Evolutionary conservation across 64 coral and sea anemone genomes (phyloP), one percentile per base, ranked within the genome.

Genomic region (Trachythela sp.): DNA sequence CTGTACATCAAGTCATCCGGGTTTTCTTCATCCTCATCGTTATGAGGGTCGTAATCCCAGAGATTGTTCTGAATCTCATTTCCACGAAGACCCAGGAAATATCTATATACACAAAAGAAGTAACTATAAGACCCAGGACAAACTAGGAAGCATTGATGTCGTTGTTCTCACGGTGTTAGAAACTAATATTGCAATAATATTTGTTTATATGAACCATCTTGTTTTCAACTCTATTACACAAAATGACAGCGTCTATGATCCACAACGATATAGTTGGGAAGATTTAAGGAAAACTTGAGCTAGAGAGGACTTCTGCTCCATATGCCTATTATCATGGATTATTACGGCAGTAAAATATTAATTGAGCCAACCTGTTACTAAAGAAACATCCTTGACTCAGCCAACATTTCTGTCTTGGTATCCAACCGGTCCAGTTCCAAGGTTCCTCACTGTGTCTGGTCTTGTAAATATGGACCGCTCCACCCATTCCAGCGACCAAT

Each of bases 401-500:
- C 75, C 75, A 80, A 13, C 13, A 2, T 80, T 30, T 80, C 33
- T 80, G 75, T 39, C 8, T 39, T 39, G 75, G 75, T 13, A 80
- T 80, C 75, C 75, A 80, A 17, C 75, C 75, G 20, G 75, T 80
- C 75, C 75, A 80, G 33, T 80, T 80, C 75, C 75, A 80, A 39
- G 75, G 75, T 18, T 80, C 75, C 15, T 80, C 33, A 39, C 6
- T 15, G 20, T 80, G 75, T 39, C 30, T 80, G 8, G 13, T 35
- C 30, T 80, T 80, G 75, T 80, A 80, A 22, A 80, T 20, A 35
- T 80, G 75, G 20, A 39, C 75, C 4, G 1, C 33, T 37, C 75
- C 75, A 36, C 75, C 75, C 75, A 80, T 80, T 15, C 75, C 75
- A 80, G 75, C 75, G 15, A 80, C 26, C 31, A 80, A 39, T 30